Base-by-base conservation (phyloP, 2,797 vertebrate genomes). In the Thaleichthys pacificus region DNA sequence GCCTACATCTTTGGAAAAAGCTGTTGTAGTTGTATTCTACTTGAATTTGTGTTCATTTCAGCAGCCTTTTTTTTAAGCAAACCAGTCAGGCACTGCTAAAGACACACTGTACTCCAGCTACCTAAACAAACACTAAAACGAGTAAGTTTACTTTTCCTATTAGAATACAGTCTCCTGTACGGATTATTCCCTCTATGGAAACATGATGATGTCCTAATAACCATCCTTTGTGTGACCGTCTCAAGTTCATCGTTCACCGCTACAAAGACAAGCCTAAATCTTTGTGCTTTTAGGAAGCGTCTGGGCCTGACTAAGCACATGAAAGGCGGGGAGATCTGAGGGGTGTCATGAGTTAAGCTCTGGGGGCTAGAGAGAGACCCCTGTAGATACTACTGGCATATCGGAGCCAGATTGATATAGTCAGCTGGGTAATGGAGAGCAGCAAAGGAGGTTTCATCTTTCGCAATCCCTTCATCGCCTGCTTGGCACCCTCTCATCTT, bases 331-430 rank as follows among this genome's bases (percentile, higher is more conserved):
- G 74, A 89, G 86, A 90, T 91, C 88, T 90, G 82, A 91, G 77
- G 82, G 67, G 78, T 84, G 84, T 85, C 80, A 85, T 85, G 89
- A 89, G 85, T 84, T 84, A 79, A 82, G 84, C 88, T 89, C 80
- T 73, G 28, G 82, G 83, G 85, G 79, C 84, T 78, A 66, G 83
- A 70, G 74, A 82, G 75, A 86, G 79, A 83, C 86, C 89, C 62
- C 84, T 69, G 77, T 80, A 88, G 88, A 88, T 88, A 87, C 80
- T 84, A 82, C 86, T 81, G 70, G 85, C 87, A 89, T 89, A 88
- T 89, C 88, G 86, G 82, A 88, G 85, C 87, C 85, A 87, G 84
- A 89, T 85, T 88, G 86, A 91, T 89, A 86, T 81, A 74, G 85
- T 82, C 84, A 82, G 85, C 8, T 84, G 77, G 82, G 80, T 78